phyloP scores from a whole-genome alignment of 1,140 invertebrate species.

The Delia radicum region DNA sequence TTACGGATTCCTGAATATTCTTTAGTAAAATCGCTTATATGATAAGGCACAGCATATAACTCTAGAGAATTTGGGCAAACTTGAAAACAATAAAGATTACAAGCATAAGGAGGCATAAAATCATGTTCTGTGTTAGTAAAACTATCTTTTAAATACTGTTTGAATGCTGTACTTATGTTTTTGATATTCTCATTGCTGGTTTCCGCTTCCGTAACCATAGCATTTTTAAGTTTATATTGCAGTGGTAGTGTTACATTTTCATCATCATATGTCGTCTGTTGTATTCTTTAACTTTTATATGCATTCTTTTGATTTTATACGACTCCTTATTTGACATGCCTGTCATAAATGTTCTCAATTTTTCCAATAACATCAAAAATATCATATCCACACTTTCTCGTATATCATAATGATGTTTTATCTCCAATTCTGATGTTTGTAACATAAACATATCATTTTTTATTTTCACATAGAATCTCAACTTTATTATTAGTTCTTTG shows the following conservation, averaged over 20 bases:
- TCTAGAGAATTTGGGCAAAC: slow-evolving; percentile 4
- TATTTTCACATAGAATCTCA: slow-evolving; percentile 14
- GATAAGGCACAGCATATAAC: slow-evolving; percentile 19
- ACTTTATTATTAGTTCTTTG: neutral
- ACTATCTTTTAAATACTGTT: neutral
- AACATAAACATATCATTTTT: neutral
- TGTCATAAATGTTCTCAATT: slow-evolving; percentile 19
- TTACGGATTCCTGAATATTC: neutral
- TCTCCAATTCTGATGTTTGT: slow-evolving; percentile 5
- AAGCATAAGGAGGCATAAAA: neutral
- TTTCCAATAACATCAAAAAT: slow-evolving; percentile 22
- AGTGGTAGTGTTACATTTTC: neutral
- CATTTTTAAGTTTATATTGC: slow-evolving; percentile 11
- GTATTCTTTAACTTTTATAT: neutral
- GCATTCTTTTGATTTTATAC: slow-evolving; percentile 13
- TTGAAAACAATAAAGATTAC: slow-evolving; percentile 18
- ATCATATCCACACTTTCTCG: slow-evolving; percentile 21
- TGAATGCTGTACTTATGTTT: neutral
- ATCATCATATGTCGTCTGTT: neutral
- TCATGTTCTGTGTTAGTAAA: neutral
- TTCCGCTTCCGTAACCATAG: neutral
- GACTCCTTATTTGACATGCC: neutral
- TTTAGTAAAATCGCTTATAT: neutral
- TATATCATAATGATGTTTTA: slow-evolving; percentile 24
- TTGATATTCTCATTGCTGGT: neutral